Evolutionary conservation across 1,140 invertebrate species (phyloP).

Genomic region (Bombus confusus): DNA sequence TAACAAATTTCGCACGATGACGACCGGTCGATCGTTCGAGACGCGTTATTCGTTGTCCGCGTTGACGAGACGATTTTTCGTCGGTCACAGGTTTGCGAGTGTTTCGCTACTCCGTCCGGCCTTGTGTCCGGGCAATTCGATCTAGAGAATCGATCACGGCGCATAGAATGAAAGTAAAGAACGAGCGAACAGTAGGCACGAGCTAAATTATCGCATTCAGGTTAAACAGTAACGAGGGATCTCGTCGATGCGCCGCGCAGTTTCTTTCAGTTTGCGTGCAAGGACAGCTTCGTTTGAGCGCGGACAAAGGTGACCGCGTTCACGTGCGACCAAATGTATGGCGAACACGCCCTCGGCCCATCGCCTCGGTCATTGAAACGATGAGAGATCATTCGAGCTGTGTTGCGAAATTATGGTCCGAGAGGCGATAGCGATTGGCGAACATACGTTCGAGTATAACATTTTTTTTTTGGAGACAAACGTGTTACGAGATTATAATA

Average conservation of each 20-base stretch:
- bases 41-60: background rate
- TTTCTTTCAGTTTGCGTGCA: constrained; percentile 32
- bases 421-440: too few relatives aligned
- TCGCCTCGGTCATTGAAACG: constrained; percentile 52
- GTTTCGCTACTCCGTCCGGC: constrained; percentile 3
- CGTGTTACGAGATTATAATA: too few relatives aligned
- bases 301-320: constrained; percentile 30
- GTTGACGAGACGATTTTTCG: background rate
- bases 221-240: constrained; percentile 53
- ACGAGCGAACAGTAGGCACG: constrained; percentile 27
- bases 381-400: constrained; percentile 31
- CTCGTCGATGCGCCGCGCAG: background rate
- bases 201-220: constrained; percentile 59
- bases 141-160: constrained; percentile 28
- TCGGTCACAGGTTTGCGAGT: constrained; percentile 27
- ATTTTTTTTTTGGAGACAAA: too few relatives aligned
- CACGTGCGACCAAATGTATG: constrained; percentile 10
- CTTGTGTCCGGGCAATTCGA: constrained; percentile 51
- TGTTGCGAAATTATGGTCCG: constrained; percentile 35
- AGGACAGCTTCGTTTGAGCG: constrained; percentile 30
- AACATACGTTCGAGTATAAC: background rate
- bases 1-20: background rate
- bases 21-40: background rate
- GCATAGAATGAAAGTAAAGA: background rate
- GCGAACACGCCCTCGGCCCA: constrained; percentile 29